These are phyloP conservation scores for Hirtodrosophila duncani DNA, from an alignment of 2,888 invertebrate genomes.

Conservation along the genomic window DNA sequence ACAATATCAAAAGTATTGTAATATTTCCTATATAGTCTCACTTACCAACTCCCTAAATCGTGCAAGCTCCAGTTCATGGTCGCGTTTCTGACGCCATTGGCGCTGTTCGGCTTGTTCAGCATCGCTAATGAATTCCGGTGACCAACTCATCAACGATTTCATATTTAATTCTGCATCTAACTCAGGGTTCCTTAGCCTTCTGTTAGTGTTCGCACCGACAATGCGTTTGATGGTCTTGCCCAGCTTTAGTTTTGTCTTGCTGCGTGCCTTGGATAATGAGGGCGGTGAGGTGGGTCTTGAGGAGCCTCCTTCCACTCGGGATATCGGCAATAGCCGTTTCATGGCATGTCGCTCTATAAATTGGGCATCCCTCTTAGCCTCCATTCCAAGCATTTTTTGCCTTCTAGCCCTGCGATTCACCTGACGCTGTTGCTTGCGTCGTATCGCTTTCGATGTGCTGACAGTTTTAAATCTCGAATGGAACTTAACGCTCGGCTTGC, in stretches of 20 bases:
- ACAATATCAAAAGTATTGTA: too few relatives aligned
- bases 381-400: conserved; percentile 32
- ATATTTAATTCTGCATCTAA: background rate
- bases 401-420: conserved; percentile 8
- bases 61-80: conserved; percentile 25
- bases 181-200: background rate
- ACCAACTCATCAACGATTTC: conserved; percentile 5
- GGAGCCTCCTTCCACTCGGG: background rate
- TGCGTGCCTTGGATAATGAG: background rate
- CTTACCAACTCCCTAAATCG: conserved; percentile 43
- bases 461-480: too few relatives aligned
- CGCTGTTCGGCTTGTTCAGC: conserved; percentile 16
- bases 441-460: conserved; percentile 3
- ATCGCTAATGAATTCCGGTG: conserved; percentile 21
- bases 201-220: background rate
- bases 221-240: background rate
- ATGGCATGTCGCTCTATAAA: conserved; percentile 32
- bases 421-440: conserved; percentile 19
- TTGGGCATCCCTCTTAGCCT: conserved; percentile 41
- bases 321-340: background rate
- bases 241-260: background rate
- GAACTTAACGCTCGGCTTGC: too few relatives aligned
- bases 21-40: too few relatives aligned
- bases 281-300: background rate
- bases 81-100: conserved; percentile 35